These are phyloP conservation scores for Rosalia funebris DNA, from an alignment of 2,888 invertebrate species.

Conservation along the genomic window DNA sequence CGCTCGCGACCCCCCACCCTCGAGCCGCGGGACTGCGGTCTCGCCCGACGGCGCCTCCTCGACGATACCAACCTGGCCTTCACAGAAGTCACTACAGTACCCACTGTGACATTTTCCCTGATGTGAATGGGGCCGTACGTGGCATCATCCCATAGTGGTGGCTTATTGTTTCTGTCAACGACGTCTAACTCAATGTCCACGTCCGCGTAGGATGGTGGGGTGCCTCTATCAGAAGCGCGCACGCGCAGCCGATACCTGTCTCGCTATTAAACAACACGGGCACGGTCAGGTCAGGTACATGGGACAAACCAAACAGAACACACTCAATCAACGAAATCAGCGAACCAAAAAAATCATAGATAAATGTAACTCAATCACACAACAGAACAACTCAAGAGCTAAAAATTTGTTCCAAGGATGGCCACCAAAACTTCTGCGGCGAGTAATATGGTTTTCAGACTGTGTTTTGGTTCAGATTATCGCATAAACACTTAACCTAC, in stretches of 20 bases:
- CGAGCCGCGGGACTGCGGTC: slow-evolving; percentile 46
- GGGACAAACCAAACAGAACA: slow-evolving; percentile 65
- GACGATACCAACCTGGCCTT: slow-evolving; percentile 94
- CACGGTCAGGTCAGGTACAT: slow-evolving; percentile 66
- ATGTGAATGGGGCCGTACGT: slow-evolving; percentile 97
- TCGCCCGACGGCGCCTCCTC: slow-evolving; percentile 38
- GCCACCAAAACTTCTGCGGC: slow-evolving; percentile 12
- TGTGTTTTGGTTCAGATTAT: slow-evolving; percentile 46
- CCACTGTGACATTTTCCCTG: slow-evolving; percentile 99
- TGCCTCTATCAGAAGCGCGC: slow-evolving; percentile 95
- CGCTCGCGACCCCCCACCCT: slow-evolving; percentile 52
- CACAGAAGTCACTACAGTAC: slow-evolving; percentile 97
- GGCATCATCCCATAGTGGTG: slow-evolving; percentile 94
- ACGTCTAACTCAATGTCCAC: slow-evolving; percentile 98
- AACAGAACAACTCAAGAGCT: slow-evolving; percentile 49
- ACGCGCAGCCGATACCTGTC: slow-evolving; percentile 96
- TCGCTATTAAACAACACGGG: slow-evolving; percentile 81
- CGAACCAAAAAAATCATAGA: slow-evolving; percentile 46
- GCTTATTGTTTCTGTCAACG: slow-evolving; percentile 98
- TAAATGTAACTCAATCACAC: slow-evolving; percentile 61
- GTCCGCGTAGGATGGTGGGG: slow-evolving; percentile 91
- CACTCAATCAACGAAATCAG: slow-evolving; percentile 60
- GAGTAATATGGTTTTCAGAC: too few species aligned
- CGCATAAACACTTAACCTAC: slow-evolving; percentile 23
- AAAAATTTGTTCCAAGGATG: slow-evolving; percentile 36